Conservation (phyloP, 2,797 vertebrate genomes). For the Lacerta viridis region DNA sequence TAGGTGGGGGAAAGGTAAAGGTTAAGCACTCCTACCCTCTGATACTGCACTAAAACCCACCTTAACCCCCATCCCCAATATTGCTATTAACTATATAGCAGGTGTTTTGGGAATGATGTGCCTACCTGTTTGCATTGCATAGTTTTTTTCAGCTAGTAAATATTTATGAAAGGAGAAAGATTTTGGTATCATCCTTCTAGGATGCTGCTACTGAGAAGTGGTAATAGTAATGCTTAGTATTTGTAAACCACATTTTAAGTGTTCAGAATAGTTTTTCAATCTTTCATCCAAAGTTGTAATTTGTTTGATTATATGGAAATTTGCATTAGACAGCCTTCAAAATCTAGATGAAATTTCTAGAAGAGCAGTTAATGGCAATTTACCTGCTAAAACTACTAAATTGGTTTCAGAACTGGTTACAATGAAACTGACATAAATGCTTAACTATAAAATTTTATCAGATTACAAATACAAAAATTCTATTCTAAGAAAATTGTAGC, state of each 20-base stretch:
- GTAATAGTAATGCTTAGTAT: neutral
- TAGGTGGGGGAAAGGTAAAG: neutral
- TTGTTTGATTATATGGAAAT: neutral
- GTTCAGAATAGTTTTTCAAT: neutral
- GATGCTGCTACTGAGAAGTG: neutral
- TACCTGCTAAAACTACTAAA: neutral
- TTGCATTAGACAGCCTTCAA: neutral
- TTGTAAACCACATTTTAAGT: neutral
- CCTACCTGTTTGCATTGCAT: neutral
- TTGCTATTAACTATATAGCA: neutral
- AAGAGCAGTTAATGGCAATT: neutral
- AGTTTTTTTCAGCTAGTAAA: neutral
- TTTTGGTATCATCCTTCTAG: neutral
- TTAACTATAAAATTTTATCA: neutral
- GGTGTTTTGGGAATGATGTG: neutral
- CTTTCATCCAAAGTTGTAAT: neutral
- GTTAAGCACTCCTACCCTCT: neutral
- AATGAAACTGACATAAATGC: neutral
- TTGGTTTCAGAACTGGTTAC: neutral
- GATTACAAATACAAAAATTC: neutral
- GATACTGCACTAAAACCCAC: neutral
- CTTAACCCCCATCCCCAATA: neutral
- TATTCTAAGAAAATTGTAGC: neutral
- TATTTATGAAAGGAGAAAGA: neutral
- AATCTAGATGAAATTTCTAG: slow-evolving; percentile 8